Evolutionary conservation across 1,140 invertebrate genomes (phyloP).

Genomic region (Luehdorfia chinensis): DNA sequence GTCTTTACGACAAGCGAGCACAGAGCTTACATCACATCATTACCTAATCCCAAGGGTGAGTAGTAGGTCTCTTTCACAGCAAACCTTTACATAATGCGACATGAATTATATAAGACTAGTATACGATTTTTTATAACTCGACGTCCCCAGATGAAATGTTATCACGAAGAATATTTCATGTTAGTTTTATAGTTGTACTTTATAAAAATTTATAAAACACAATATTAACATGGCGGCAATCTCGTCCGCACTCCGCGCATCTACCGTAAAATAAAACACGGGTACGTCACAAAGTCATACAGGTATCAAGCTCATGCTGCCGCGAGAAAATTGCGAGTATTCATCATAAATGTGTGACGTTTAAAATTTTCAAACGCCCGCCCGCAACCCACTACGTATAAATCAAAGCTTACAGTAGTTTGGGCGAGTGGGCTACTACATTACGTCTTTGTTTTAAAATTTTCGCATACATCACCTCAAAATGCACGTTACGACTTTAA

Average conservation of each 20-base stretch:
- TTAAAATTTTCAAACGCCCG: constrained; percentile 66
- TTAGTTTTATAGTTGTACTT: background rate
- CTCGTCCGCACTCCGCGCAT: constrained; percentile 22
- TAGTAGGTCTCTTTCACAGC: constrained; percentile 17
- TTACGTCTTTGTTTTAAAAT: constrained; percentile 40
- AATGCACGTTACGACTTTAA: constrained; percentile 10
- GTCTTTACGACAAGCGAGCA: constrained; percentile 30
- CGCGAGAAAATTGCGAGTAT: constrained; percentile 73
- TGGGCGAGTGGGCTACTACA: constrained; percentile 36
- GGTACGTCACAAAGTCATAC: constrained; percentile 35
- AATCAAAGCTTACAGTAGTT: constrained; percentile 69
- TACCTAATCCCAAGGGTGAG: constrained; percentile 29
- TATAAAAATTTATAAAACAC: constrained; percentile 5
- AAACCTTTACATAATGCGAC: constrained; percentile 20
- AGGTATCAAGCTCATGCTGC: constrained; percentile 54
- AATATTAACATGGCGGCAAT: background rate
- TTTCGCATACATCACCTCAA: constrained; percentile 20
- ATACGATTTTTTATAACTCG: too few species aligned
- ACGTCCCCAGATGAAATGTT: too few species aligned
- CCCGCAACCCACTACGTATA: constrained; percentile 49
- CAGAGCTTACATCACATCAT: constrained; percentile 30
- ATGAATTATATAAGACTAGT: background rate
- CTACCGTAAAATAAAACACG: constrained; percentile 27
- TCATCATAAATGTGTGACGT: constrained; percentile 75
- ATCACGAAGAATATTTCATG: too few species aligned